These are phyloP conservation scores for Anser cygnoides DNA, from an alignment of 2,113 vertebrate genomes.

Conservation along the genomic window DNA sequence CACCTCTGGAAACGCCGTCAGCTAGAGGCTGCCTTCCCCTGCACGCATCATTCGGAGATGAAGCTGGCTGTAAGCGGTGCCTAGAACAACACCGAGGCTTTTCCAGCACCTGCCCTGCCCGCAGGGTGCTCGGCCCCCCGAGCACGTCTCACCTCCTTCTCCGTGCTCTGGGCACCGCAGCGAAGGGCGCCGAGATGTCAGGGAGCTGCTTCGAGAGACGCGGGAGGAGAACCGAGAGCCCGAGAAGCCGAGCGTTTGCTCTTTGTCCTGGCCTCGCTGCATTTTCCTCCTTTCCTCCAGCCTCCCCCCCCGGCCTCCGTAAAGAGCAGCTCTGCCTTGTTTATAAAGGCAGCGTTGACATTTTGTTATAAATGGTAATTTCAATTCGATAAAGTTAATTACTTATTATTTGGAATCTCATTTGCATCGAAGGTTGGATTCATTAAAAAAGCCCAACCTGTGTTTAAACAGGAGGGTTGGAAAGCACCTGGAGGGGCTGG, in stretches of 20 bases:
- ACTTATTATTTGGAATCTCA: slow-evolving; percentile 29
- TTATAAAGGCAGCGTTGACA: slow-evolving; percentile 14
- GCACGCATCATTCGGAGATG: not conserved
- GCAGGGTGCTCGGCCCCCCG: not conserved
- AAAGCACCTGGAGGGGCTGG: not conserved
- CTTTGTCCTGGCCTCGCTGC: not conserved
- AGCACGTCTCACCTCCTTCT: not conserved
- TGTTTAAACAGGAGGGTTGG: not conserved
- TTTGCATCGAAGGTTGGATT: not conserved
- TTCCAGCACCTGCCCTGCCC: fast-evolving
- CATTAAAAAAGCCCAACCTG: not conserved
- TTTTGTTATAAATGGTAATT: slow-evolving; percentile 3
- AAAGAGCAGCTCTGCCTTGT: slow-evolving; percentile 25
- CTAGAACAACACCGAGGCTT: not conserved
- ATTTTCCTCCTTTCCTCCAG: not conserved
- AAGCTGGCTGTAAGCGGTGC: not conserved
- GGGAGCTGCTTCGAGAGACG: fast-evolving
- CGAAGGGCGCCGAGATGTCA: not conserved
- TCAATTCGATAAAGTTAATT: slow-evolving; percentile 40
- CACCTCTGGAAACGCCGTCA: not conserved
- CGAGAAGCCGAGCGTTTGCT: fast-evolving
- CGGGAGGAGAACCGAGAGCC: too few relatives aligned
- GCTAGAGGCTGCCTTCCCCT: not conserved
- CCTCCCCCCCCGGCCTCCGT: not conserved
- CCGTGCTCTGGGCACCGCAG: not conserved